A percentile compares a stretch with the other conserved stretches of the same genome.
Conservation (phyloP, 2,113 vertebrate genomes). For the Zosterops pallidus region DNA sequence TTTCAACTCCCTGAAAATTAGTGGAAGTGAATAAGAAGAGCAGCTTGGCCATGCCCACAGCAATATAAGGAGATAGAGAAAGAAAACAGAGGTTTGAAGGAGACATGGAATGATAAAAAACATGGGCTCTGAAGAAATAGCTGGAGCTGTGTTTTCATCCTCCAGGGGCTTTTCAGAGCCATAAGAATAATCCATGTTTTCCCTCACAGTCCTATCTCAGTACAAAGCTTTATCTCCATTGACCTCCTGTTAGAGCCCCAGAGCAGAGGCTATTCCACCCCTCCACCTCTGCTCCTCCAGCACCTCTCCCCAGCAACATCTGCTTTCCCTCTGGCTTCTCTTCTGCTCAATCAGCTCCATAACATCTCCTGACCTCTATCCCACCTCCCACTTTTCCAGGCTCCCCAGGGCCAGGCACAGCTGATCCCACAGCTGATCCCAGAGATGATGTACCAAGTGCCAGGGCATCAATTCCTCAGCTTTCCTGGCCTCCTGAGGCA, state of each 20-base stretch:
- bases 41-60: neutral
- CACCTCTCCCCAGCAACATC: neutral
- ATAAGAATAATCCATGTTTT: rapidly evolving
- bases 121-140: neutral
- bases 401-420: neutral
- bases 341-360: neutral
- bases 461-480: neutral
- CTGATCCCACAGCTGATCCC: neutral
- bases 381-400: neutral
- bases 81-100: neutral
- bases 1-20: neutral
- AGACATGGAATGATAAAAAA: too few relatives aligned
- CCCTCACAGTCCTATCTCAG: neutral
- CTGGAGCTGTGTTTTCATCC: neutral
- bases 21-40: neutral
- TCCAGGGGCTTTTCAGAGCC: neutral
- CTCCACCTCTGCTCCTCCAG: neutral
- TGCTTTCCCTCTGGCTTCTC: neutral
- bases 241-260: rapidly evolving
- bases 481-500: neutral
- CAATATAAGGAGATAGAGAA: too few relatives aligned
- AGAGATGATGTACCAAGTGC: rapidly evolving
- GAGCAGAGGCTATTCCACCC: neutral
- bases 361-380: rapidly evolving
- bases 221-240: neutral